phyloP scores from a whole-genome alignment of 1,140 invertebrate species.

The Hormaphis cornu region DNA sequence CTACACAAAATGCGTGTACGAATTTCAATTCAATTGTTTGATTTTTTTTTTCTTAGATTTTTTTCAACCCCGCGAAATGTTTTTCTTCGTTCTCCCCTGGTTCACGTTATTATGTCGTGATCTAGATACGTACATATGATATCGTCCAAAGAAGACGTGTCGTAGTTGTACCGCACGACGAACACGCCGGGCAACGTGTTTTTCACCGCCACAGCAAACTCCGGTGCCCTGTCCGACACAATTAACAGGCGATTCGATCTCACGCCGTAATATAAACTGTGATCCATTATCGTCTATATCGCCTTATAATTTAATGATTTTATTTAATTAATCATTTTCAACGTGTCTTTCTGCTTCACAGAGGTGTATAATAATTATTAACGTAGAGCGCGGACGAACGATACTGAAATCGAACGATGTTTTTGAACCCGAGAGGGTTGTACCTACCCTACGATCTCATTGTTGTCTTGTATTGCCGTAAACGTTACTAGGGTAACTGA shows the following conservation, averaged over 20 bases:
- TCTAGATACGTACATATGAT: conserved; percentile 13
- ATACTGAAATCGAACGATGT: not conserved
- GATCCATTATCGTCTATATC: not conserved
- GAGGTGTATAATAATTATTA: not conserved
- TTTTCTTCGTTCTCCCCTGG: too few species aligned
- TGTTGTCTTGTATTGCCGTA: conserved; percentile 4
- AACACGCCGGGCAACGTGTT: conserved; percentile 10
- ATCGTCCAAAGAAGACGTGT: conserved; percentile 8
- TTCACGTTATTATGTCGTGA: too few species aligned
- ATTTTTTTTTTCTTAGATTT: too few species aligned
- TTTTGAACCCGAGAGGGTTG: not conserved
- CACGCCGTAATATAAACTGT: not conserved
- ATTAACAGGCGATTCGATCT: conserved; percentile 11
- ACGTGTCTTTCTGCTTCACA: too few species aligned
- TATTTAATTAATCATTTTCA: too few species aligned
- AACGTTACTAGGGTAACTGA: not conserved
- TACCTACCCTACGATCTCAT: not conserved
- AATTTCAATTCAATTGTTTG: too few species aligned
- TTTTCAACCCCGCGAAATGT: too few species aligned
- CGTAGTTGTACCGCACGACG: conserved; percentile 5
- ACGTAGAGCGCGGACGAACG: not conserved
- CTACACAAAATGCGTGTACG: too few species aligned
- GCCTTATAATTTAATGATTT: too few species aligned
- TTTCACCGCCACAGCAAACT: not conserved
- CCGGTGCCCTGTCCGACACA: not conserved